phyloP scores from a whole-genome alignment of 2,113 vertebrate genomes.

The Pollachius pollachius region DNA sequence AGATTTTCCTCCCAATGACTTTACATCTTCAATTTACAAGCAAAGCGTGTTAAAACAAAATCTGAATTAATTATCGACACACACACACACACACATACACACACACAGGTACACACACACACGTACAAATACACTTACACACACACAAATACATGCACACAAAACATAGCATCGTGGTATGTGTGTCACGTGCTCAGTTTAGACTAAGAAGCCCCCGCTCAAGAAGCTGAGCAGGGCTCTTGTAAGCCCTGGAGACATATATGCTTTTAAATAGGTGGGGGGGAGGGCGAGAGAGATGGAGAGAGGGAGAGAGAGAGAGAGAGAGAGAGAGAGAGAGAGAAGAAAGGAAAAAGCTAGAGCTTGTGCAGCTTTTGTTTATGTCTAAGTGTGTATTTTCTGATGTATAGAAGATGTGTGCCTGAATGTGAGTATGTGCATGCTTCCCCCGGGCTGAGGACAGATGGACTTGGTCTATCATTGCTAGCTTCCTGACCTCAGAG shows the following conservation, averaged over 20 bases:
- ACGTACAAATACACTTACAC: conserved; percentile 3
- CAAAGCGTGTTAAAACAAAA: background rate
- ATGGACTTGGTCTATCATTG: conserved; percentile 55
- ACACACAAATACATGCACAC: conserved; percentile 2
- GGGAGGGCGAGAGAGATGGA: conserved; percentile 34
- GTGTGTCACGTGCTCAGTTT: conserved; percentile 18
- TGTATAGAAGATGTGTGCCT: conserved; percentile 7
- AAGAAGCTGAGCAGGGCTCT: conserved; percentile 31
- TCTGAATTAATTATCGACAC: conserved; percentile 6
- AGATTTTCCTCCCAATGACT: conserved; percentile 61
- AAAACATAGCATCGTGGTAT: conserved; percentile 8
- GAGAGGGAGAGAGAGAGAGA: conserved; percentile 22
- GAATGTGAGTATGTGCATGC: conserved; percentile 5
- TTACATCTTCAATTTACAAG: conserved; percentile 2
- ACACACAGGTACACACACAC: too few species aligned
- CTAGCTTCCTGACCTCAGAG: conserved; percentile 52
- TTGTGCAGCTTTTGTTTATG: background rate
- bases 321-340: conserved; percentile 8
- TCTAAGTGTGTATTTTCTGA: background rate
- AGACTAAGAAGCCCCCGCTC: conserved; percentile 19
- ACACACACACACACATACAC: conserved; percentile 28
- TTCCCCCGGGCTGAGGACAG: conserved; percentile 53
- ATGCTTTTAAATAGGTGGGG: conserved; percentile 65
- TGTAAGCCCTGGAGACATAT: conserved; percentile 44
- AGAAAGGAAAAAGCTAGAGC: conserved; percentile 36